Evolutionary conservation across 2,797 vertebrate species (phyloP), one percentile per base, ranked within the genome.

Genomic region (Melanotaenia trifasciata): DNA sequence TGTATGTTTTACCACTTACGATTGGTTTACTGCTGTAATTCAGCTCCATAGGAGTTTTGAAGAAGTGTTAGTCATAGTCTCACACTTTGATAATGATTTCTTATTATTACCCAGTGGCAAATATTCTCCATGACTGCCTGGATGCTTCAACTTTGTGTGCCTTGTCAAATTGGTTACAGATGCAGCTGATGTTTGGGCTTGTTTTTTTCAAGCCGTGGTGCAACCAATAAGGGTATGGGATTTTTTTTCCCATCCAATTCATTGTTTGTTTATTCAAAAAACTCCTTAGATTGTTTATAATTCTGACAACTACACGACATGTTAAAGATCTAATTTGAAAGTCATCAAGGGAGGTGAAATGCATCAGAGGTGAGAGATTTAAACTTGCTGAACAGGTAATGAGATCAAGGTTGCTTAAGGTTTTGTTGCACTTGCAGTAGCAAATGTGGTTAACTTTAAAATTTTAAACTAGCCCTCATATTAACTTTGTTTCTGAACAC

Each of bases 81-180:
- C 26, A 30, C 13, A 16, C 26, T 56, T 56, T 56, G 53, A 56
- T 56, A 18, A 56, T 18, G 1, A 30, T 56, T 30, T 30, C 53
- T 56, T 14, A 56, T 56, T 16, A 56, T 16, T 28, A 30, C 26
- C 28, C 53, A 56, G 13, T 30, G 53, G 24, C 6, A 30, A 30
- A 30, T 30, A 56, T 53, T 24, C 24, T 26, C 22, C 50, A 53
- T 6, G 22, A 53, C 50, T 53, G 50, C 22, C 50, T 53, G n/a
- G 50, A 51, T 22, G 50, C 50, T 53, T 53, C 50, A 53, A 13
- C 50, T 53, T 53, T 53, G 24, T 53, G 24, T n/a, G n/a, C 47
- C 4, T 22, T 53, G 50, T 53, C 24, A 26, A 53, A 53, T 53
- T 26, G 22, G 47, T 50, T n/a, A n/a, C 20, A 50, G 40, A 50